Percentiles rank a stretch among this genome's conserved stretches.
phyloP scores from a whole-genome alignment of 2,797 vertebrate species.

The Pantherophis vulpinus region DNA sequence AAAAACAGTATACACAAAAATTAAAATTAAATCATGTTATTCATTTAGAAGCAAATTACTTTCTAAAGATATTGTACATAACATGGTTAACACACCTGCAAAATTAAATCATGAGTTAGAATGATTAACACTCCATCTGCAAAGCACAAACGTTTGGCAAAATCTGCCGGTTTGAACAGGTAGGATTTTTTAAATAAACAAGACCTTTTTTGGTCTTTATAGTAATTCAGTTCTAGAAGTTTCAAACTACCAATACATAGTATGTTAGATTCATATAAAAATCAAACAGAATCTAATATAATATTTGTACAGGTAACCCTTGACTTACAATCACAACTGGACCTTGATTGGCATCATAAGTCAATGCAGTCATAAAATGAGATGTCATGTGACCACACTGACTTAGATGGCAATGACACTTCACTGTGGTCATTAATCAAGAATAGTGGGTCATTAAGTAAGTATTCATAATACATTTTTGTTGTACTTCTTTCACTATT shows the following conservation, averaged over 20 bases:
- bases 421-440: neutral
- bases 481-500: neutral
- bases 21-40: neutral
- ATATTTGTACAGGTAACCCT: neutral
- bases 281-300: neutral
- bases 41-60: neutral
- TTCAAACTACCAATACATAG: neutral
- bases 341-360: neutral
- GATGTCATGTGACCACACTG: neutral
- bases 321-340: neutral
- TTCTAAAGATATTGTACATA: neutral
- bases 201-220: neutral
- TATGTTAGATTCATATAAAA: neutral
- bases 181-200: neutral
- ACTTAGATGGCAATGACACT: neutral
- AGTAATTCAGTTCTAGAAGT: neutral
- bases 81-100: neutral
- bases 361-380: neutral
- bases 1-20: neutral
- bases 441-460: neutral
- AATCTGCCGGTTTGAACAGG: neutral
- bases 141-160: neutral
- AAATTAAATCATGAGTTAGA: neutral
- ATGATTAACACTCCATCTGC: neutral
- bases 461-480: neutral